Conservation (phyloP, 2,797 vertebrate genomes). For the Orientallactaga sibirica region DNA sequence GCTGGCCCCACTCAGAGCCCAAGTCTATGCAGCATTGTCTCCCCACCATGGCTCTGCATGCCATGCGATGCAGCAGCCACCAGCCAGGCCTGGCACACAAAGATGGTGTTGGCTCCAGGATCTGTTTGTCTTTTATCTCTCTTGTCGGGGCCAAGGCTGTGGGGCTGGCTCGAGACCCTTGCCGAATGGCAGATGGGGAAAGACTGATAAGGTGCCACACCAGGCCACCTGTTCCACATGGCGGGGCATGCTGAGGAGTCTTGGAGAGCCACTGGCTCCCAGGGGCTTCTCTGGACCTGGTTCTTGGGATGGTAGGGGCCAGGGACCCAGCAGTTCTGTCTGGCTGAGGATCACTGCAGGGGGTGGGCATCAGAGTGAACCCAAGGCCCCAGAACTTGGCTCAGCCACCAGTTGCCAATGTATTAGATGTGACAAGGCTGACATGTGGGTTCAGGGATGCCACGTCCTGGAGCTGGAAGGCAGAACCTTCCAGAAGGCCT, state of each 20-base stretch:
- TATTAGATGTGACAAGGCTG: background rate
- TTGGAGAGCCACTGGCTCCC: background rate
- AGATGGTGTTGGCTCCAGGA: background rate
- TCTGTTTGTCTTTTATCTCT: background rate
- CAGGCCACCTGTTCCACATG: background rate
- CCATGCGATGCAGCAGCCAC: background rate
- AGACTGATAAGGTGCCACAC: background rate
- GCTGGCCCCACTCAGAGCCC: background rate
- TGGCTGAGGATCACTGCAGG: rapidly evolving
- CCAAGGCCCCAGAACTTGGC: background rate
- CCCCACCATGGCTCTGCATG: background rate
- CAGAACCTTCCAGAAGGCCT: background rate
- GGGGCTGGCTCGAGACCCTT: background rate
- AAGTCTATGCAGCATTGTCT: background rate
- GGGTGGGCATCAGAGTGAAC: background rate
- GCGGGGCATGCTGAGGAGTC: background rate
- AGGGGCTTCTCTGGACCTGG: background rate
- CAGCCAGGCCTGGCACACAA: background rate
- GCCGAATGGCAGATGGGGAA: slow-evolving; percentile 27
- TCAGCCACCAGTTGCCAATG: background rate
- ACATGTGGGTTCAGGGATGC: background rate
- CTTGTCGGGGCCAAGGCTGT: background rate
- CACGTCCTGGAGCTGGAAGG: rapidly evolving
- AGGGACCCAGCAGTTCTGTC: background rate
- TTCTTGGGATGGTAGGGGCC: too few relatives aligned